Evolutionary conservation across 2,888 invertebrate genomes (phyloP).

Genomic region (Eupithecia abbreviata): DNA sequence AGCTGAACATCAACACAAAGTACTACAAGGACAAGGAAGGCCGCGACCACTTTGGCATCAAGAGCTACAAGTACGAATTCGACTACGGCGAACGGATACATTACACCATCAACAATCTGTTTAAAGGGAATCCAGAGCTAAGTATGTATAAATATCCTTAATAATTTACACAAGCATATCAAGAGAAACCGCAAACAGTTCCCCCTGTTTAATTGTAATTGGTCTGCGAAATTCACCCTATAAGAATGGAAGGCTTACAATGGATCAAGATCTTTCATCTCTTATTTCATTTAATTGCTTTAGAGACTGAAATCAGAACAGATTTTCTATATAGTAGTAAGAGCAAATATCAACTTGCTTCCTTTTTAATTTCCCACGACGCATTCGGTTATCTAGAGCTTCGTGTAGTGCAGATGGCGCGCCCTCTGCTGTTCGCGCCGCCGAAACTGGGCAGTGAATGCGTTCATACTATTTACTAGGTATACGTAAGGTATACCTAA

Average conservation of each 20-base stretch:
- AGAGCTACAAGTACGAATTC: slow-evolving; percentile 73
- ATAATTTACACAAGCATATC: background rate
- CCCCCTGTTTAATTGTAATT: background rate
- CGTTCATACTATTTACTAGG: too few relatives aligned
- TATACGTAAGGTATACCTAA: too few relatives aligned
- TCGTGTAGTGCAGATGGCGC: too few relatives aligned
- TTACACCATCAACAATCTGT: slow-evolving; percentile 76
- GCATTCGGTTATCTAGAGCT: too few relatives aligned
- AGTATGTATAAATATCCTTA: slow-evolving; percentile 61
- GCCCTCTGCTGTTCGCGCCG: too few relatives aligned
- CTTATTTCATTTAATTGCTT: background rate
- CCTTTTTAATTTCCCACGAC: too few relatives aligned
- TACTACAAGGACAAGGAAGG: slow-evolving; percentile 76
- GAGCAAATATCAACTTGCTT: background rate
- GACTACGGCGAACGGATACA: slow-evolving; percentile 77
- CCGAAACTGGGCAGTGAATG: too few relatives aligned
- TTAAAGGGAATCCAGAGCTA: slow-evolving; percentile 78
- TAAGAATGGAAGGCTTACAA: background rate
- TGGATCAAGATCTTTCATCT: background rate
- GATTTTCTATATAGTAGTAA: background rate
- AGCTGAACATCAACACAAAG: slow-evolving; percentile 76
- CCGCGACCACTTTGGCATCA: slow-evolving; percentile 78
- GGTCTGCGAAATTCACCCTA: background rate
- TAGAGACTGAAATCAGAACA: background rate
- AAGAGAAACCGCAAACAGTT: background rate